phyloP scores from a whole-genome alignment of 2,113 vertebrate genomes.

The Chloropsis cyanopogon region DNA sequence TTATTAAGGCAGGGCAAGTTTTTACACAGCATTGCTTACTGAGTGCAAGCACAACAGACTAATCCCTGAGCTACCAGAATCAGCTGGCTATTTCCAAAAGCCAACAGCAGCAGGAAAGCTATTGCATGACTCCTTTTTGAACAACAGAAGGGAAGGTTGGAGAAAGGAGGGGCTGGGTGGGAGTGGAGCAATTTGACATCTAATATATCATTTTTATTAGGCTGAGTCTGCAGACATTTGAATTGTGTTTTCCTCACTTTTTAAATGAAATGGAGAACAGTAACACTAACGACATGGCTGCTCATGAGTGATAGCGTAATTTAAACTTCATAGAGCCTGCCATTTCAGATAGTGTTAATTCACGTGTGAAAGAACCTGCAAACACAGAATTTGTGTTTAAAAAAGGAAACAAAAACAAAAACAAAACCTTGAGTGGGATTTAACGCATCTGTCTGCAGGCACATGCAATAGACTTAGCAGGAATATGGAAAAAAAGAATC shows the following conservation, averaged over 20 bases:
- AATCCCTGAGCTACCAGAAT: conserved; percentile 41
- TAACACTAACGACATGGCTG: neutral
- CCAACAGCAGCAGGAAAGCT: conserved; percentile 12
- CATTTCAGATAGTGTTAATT: neutral
- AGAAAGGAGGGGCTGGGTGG: conserved; percentile 25
- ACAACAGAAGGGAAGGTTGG: neutral
- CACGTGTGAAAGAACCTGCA: neutral
- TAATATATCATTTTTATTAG: conserved; percentile 59
- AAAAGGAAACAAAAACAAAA: neutral
- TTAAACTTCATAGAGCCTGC: neutral
- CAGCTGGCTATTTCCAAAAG: conserved; percentile 42
- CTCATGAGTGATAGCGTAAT: neutral
- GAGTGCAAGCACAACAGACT: conserved; percentile 29
- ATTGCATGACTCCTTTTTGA: neutral
- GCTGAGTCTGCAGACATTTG: conserved; percentile 29
- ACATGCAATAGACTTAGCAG: neutral
- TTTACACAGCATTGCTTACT: neutral
- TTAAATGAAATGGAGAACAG: conserved; percentile 34
- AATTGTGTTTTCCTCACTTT: conserved; percentile 51
- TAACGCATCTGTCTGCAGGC: neutral
- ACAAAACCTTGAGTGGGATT: neutral
- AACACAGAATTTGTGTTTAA: neutral
- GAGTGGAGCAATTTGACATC: conserved; percentile 14
- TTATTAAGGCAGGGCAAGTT: neutral
- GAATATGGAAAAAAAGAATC: neutral